Conservation (phyloP, 1,140 invertebrate species). For the Zelostemma sp. region DNA sequence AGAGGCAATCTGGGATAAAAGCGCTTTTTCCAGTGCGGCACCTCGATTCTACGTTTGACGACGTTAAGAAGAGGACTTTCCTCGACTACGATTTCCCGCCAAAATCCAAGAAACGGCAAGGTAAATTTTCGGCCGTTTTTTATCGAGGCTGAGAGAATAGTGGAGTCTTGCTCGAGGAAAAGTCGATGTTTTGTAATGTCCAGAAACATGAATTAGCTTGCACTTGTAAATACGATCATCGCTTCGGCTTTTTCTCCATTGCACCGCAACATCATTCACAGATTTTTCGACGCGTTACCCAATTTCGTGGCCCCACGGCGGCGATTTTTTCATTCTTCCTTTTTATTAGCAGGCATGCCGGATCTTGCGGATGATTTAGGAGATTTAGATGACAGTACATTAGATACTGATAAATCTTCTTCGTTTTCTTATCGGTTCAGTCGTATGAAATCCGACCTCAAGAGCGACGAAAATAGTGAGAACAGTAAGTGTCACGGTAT, state of each 20-base stretch:
- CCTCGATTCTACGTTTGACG: slow-evolving; percentile 45
- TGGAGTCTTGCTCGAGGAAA: too few relatives aligned
- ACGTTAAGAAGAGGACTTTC: too few relatives aligned
- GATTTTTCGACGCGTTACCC: slow-evolving; percentile 56
- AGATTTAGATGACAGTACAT: slow-evolving; percentile 61
- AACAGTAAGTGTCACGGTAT: slow-evolving; percentile 58
- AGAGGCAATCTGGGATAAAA: slow-evolving; percentile 67
- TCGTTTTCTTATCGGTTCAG: slow-evolving; percentile 62
- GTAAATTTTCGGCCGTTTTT: slow-evolving; percentile 40
- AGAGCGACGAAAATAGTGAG: slow-evolving; percentile 64
- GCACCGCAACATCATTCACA: slow-evolving; percentile 38
- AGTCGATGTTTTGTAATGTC: too few relatives aligned
- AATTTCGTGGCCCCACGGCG: too few relatives aligned
- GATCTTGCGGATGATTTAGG: slow-evolving; percentile 59
- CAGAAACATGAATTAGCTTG: too few relatives aligned
- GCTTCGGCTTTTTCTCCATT: slow-evolving; percentile 51
- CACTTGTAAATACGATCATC: too few relatives aligned
- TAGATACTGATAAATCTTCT: slow-evolving; percentile 61
- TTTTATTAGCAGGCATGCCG: slow-evolving; percentile 43
- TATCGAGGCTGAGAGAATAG: slow-evolving; percentile 51
- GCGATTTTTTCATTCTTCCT: too few relatives aligned
- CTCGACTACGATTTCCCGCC: too few relatives aligned
- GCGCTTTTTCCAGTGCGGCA: slow-evolving; percentile 69
- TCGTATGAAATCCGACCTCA: slow-evolving; percentile 62
- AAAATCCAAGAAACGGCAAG: slow-evolving; percentile 54